These are phyloP conservation scores for Teleogryllus occipitalis DNA, from an alignment of 1,140 invertebrate genomes.

Conservation along the genomic window DNA sequence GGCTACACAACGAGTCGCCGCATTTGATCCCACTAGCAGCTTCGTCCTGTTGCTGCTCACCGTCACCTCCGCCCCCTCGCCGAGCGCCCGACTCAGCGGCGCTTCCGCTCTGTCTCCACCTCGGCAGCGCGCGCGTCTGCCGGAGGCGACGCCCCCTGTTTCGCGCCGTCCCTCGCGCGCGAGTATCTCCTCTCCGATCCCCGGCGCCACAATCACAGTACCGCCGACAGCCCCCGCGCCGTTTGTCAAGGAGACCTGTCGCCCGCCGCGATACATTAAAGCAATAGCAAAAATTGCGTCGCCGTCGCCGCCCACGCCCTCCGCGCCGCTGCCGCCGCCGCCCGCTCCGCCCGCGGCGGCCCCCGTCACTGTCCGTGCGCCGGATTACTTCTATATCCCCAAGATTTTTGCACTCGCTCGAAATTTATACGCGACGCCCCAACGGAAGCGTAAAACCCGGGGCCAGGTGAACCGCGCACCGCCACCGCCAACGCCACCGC, in stretches of 20 bases:
- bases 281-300: not conserved
- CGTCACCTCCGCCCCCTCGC: not conserved
- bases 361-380: no score
- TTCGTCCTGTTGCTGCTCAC: not conserved
- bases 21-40: not conserved
- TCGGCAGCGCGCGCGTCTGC: no score
- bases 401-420: not conserved
- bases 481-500: no score
- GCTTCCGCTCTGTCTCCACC: no score
- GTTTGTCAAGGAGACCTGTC: not conserved
- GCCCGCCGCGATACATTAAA: conserved; percentile 1
- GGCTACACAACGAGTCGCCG: not conserved
- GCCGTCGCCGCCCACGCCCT: not conserved
- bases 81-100: not conserved
- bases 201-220: not conserved
- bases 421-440: not conserved
- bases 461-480: no score
- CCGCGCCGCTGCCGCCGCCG: no score
- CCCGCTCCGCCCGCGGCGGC: no score
- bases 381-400: not conserved
- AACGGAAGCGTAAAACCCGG: not conserved
- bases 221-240: not conserved
- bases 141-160: no score
- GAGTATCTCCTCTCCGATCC: not conserved
- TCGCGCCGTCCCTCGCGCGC: no score